Evolutionary conservation across 2,113 vertebrate species (phyloP).

Genomic region (Chaenogobius annularis): DNA sequence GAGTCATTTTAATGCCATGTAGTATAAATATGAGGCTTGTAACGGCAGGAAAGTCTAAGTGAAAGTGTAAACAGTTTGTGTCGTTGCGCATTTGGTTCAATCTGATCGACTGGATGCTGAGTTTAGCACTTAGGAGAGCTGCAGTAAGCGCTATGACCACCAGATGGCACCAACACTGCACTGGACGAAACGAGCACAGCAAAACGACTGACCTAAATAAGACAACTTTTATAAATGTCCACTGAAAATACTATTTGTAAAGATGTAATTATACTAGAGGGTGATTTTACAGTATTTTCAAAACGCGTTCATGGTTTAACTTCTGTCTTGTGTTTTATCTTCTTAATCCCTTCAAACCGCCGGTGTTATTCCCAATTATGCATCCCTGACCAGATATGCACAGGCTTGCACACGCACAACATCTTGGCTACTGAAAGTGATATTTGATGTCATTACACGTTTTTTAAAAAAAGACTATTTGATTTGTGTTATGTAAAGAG

Average conservation of each 20-base stretch:
- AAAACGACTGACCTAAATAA: background rate
- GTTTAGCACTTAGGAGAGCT: background rate
- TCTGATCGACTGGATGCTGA: slow-evolving; percentile 9
- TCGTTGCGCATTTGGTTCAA: slow-evolving; percentile 11
- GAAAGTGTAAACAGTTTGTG: slow-evolving; percentile 22
- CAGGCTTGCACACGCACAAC: background rate
- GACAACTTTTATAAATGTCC: background rate
- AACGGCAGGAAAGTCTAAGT: slow-evolving; percentile 10
- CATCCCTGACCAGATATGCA: background rate
- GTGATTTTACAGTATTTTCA: background rate
- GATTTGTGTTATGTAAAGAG: too few relatives aligned
- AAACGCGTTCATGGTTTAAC: background rate
- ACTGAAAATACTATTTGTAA: background rate
- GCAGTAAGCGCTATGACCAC: slow-evolving; percentile 20
- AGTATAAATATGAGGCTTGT: background rate
- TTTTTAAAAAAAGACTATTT: background rate
- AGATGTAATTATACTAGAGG: background rate
- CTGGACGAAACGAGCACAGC: background rate
- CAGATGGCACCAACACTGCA: slow-evolving; percentile 33
- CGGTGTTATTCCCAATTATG: background rate
- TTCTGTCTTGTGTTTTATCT: background rate
- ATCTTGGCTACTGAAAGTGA: background rate
- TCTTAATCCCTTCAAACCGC: slow-evolving; percentile 43
- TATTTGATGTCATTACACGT: background rate
- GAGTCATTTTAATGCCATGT: slow-evolving; percentile 25